Evolutionary conservation across 2,797 vertebrate genomes (phyloP).

Genomic region (Poeciliopsis gracilis): DNA sequence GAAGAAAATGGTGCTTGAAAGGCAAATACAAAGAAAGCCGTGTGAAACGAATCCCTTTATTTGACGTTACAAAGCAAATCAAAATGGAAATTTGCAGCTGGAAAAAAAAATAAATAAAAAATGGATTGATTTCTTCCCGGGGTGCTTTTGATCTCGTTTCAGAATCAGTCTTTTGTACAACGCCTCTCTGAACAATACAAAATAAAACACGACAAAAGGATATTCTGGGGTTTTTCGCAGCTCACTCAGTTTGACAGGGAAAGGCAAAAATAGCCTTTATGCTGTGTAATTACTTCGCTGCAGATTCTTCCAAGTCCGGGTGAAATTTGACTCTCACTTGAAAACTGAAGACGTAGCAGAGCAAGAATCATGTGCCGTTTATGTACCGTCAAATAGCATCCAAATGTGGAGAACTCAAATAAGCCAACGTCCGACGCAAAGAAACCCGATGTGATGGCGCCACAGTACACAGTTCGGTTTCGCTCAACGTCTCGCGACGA

Average conservation of each 20-base stretch:
- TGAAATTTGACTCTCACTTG: conserved; percentile 11
- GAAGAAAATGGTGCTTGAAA: background rate
- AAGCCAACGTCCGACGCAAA: background rate
- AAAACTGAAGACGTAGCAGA: background rate
- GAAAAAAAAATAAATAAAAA: background rate
- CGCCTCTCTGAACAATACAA: conserved; percentile 15
- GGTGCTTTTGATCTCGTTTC: background rate
- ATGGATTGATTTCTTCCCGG: background rate
- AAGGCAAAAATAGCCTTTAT: conserved; percentile 1
- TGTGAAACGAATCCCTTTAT: conserved; percentile 2
- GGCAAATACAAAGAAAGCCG: background rate
- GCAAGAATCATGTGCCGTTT: background rate
- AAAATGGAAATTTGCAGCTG: conserved; percentile 2
- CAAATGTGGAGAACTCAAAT: background rate
- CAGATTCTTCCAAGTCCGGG: conserved; percentile 13
- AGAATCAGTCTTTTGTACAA: conserved; percentile 11
- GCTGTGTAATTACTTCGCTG: conserved; percentile 4
- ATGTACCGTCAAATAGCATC: background rate
- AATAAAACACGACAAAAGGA: conserved; percentile 14
- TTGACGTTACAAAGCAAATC: conserved; percentile 10
- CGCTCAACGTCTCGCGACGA: background rate
- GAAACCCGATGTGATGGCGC: background rate
- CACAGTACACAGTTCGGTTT: background rate
- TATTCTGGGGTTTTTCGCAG: conserved; percentile 1
- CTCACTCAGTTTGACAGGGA: background rate